phyloP scores from a whole-genome alignment of 2,113 vertebrate genomes.

The Taxidea taxus region DNA sequence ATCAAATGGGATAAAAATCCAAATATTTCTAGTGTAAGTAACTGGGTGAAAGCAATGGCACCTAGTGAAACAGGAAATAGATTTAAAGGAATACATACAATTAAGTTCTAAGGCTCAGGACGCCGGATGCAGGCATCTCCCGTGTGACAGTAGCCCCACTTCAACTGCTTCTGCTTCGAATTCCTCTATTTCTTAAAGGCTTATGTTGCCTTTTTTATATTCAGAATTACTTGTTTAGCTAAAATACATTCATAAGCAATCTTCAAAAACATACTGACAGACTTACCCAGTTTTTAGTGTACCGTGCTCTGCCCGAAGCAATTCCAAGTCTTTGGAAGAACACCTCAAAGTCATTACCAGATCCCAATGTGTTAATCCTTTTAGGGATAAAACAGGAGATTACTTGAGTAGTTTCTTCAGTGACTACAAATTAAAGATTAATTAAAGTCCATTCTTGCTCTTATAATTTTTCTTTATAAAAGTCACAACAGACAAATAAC shows the following conservation, averaged over 20 bases:
- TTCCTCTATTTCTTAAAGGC: neutral
- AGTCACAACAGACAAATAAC: neutral
- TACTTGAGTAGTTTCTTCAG: neutral
- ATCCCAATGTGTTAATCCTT: slow-evolving; percentile 96
- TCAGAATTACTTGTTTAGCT: neutral
- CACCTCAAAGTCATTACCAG: slow-evolving; percentile 97
- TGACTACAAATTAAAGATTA: neutral
- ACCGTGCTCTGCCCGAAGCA: slow-evolving; percentile 92
- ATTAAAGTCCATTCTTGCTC: neutral
- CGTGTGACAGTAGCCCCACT: neutral
- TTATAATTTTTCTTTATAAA: neutral
- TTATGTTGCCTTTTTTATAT: neutral
- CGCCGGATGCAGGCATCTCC: neutral
- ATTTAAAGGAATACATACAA: neutral
- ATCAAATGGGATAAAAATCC: neutral
- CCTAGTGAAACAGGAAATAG: neutral
- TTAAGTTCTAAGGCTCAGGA: neutral
- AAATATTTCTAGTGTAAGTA: neutral
- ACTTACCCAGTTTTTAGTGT: slow-evolving; percentile 94
- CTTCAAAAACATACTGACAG: neutral
- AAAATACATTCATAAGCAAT: neutral
- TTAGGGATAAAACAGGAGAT: slow-evolving; percentile 62
- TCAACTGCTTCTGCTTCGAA: neutral
- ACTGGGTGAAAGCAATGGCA: neutral
- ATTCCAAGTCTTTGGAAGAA: slow-evolving; percentile 97